These are phyloP conservation scores for Liodrosophila aerea DNA, from an alignment of 2,888 invertebrate species.

Conservation along the genomic window DNA sequence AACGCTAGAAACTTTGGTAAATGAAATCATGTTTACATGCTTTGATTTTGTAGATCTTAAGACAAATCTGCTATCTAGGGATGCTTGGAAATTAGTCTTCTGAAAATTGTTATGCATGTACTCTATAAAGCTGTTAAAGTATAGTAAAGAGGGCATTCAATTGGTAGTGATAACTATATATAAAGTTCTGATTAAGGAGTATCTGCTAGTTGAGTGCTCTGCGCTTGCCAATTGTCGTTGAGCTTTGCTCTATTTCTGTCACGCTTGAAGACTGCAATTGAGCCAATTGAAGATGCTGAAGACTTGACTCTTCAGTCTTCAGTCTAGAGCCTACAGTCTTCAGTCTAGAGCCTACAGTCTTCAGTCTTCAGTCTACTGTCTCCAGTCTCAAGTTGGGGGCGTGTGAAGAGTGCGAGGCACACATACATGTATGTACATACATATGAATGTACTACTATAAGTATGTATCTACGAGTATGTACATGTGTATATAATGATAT, in stretches of 20 bases:
- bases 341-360: slow-evolving; percentile 1
- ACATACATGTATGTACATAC: slow-evolving; percentile 42
- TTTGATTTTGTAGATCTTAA: no score
- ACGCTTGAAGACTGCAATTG: slow-evolving; percentile 78
- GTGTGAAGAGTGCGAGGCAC: slow-evolving; percentile 69
- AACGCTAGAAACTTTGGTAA: no score
- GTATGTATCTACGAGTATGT: not conserved
- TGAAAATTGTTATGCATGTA: no score
- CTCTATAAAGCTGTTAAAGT: no score
- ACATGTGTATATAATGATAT: slow-evolving; percentile 36
- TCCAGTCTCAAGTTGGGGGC: slow-evolving; percentile 48
- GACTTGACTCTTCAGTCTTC: slow-evolving; percentile 15
- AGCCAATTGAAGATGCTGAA: slow-evolving; percentile 75
- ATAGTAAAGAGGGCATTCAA: no score
- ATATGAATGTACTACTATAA: no score
- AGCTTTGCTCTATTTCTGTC: slow-evolving; percentile 75
- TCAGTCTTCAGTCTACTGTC: not conserved
- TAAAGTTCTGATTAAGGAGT: slow-evolving; percentile 9
- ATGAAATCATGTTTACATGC: no score
- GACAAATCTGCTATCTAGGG: no score
- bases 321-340: slow-evolving; percentile 8
- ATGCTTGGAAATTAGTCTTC: no score
- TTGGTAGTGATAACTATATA: no score
- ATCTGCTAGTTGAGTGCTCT: slow-evolving; percentile 8
- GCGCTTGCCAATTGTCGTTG: slow-evolving; percentile 34